A percentile compares a stretch with the other conserved stretches of the same genome.
phyloP scores from a whole-genome alignment of 1,140 invertebrate species.

The Bombus picipes region DNA sequence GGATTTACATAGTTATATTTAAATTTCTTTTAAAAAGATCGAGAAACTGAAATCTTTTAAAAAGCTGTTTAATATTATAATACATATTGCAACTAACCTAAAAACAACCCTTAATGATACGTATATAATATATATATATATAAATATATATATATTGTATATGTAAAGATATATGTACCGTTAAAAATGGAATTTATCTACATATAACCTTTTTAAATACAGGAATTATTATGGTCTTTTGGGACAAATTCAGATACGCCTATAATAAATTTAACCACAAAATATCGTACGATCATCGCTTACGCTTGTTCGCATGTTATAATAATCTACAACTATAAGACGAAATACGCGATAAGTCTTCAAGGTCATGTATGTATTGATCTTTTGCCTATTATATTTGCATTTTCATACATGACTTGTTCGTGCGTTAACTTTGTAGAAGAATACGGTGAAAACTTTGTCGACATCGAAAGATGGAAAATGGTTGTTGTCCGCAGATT shows the following conservation, averaged over 20 bases:
- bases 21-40: background rate
- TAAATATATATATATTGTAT: too few species aligned
- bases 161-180: background rate
- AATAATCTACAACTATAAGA: slow-evolving; percentile 83
- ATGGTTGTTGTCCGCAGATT: slow-evolving; percentile 84
- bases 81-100: background rate
- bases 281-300: slow-evolving; percentile 79
- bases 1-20: background rate
- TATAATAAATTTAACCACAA: slow-evolving; percentile 83
- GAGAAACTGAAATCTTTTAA: background rate
- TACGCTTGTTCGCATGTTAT: slow-evolving; percentile 83
- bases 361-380: slow-evolving; percentile 83
- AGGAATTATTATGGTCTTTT: slow-evolving; percentile 84
- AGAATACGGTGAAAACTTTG: slow-evolving; percentile 79
- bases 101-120: background rate
- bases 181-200: background rate
- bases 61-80: background rate
- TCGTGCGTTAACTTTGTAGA: slow-evolving; percentile 67
- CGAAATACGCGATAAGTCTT: slow-evolving; percentile 82
- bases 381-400: background rate
- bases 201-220: background rate
- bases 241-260: slow-evolving; percentile 82
- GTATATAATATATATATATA: background rate
- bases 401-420: background rate
- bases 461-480: slow-evolving; percentile 79